phyloP scores from a whole-genome alignment of 30 jellyfish, hydroid and myxozoan species.

The Cassiopea xamachana region DNA sequence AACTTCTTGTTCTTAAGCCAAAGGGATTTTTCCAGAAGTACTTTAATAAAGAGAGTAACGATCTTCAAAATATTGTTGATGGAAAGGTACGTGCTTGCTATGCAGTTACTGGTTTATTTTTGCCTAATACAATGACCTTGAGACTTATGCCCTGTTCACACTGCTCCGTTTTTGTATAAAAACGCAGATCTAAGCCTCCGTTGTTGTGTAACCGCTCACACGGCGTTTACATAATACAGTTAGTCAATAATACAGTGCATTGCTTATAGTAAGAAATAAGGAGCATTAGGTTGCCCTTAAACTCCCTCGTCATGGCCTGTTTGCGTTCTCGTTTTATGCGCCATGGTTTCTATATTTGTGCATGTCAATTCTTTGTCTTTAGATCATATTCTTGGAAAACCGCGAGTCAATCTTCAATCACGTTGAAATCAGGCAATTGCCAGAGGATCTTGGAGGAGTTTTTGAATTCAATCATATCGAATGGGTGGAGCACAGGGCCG shows the following conservation, averaged over 20 bases:
- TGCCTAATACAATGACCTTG: background rate
- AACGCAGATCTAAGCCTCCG: too few species aligned
- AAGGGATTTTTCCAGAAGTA: conserved; percentile 94
- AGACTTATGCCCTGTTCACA: too few species aligned
- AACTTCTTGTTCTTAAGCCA: conserved; percentile 79
- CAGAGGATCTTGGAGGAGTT: conserved; percentile 89
- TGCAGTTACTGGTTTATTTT: background rate
- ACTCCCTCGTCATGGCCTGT: too few species aligned
- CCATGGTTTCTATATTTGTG: background rate
- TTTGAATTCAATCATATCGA: conserved; percentile 74
- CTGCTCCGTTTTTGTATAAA: too few species aligned
- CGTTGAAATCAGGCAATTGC: conserved; percentile 73
- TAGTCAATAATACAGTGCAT: too few species aligned
- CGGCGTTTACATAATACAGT: too few species aligned
- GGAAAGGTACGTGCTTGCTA: conserved; percentile 63
- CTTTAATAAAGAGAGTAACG: conserved; percentile 64
- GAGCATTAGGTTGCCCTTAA: too few species aligned
- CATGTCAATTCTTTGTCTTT: background rate
- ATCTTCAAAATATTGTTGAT: conserved; percentile 56
- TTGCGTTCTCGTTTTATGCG: background rate
- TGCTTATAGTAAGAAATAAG: too few species aligned
- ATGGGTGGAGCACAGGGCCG: conserved; percentile 95
- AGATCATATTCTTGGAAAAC: conserved; percentile 70
- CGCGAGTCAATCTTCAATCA: conserved; percentile 64
- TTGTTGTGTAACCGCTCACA: too few species aligned